A percentile compares a stretch with the other conserved stretches of the same genome.
Conservation (phyloP, 2,113 vertebrate species). For the Archocentrus centrarchus region DNA sequence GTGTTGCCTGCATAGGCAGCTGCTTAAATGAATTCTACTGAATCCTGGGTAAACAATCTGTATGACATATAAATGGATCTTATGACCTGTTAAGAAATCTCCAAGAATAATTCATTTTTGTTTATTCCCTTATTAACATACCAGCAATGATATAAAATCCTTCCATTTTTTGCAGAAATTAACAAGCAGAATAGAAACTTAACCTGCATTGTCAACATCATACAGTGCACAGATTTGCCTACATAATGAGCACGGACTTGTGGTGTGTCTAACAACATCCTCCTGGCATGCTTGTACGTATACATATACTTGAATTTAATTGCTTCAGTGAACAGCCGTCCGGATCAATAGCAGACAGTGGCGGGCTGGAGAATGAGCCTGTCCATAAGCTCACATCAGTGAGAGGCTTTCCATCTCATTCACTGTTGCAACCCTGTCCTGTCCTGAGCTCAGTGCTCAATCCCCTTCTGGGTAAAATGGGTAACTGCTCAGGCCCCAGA, state of each 20-base stretch:
- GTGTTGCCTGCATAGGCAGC: background rate
- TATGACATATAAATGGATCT: slow-evolving; percentile 3
- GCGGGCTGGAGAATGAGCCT: background rate
- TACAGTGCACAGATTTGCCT: background rate
- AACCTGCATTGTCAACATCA: background rate
- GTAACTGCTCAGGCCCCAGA: background rate
- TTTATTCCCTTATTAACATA: slow-evolving; percentile 2
- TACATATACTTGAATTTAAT: slow-evolving; percentile 54
- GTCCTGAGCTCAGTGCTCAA: background rate
- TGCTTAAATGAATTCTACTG: background rate
- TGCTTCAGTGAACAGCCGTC: slow-evolving; percentile 28
- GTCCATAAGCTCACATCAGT: slow-evolving; percentile 36
- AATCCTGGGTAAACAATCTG: background rate
- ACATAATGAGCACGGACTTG: background rate
- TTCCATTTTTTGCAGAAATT: background rate
- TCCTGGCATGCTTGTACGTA: slow-evolving; percentile 27
- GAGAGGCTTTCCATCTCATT: slow-evolving; percentile 29
- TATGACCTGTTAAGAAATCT: slow-evolving; percentile 14
- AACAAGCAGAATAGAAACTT: background rate
- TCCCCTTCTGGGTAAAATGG: background rate
- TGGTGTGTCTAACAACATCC: slow-evolving; percentile 20
- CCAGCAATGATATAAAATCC: background rate
- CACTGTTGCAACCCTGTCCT: background rate
- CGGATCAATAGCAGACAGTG: slow-evolving; percentile 71
- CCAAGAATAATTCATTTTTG: background rate